Percentiles rank a stretch among this genome's conserved stretches.
phyloP scores from a whole-genome alignment of 2,113 vertebrate species.

The Tichodroma muraria region DNA sequence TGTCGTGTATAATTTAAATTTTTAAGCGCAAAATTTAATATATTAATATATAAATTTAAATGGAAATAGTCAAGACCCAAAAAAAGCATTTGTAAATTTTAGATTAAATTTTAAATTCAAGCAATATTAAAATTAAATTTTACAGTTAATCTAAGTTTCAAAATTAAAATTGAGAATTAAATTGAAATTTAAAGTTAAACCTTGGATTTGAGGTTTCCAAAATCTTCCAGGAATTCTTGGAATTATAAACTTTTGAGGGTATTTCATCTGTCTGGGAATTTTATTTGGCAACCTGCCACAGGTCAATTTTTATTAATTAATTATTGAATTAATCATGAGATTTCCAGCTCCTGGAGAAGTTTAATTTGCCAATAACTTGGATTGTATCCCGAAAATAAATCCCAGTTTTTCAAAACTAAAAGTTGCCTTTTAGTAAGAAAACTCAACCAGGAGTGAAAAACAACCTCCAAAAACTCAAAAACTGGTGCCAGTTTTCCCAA shows the following conservation, averaged over 20 bases:
- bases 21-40: background rate
- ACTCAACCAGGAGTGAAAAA: background rate
- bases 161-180: background rate
- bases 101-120: background rate
- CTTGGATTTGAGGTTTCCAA: background rate
- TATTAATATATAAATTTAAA: background rate
- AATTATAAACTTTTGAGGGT: background rate
- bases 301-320: background rate
- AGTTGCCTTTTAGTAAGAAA: background rate
- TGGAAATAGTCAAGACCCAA: background rate
- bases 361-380: background rate
- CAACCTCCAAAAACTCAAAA: background rate
- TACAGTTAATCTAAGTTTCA: too few species aligned
- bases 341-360: background rate
- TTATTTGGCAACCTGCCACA: background rate
- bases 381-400: background rate
- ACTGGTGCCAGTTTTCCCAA: background rate
- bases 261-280: background rate
- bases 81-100: too few species aligned
- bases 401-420: background rate
- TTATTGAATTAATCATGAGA: fast-evolving
- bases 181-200: background rate
- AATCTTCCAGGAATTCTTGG: background rate
- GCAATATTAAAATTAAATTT: background rate
- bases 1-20: background rate